Evolutionary conservation across 2,113 vertebrate genomes (phyloP).

Genomic region (Nanorana parkeri): DNA sequence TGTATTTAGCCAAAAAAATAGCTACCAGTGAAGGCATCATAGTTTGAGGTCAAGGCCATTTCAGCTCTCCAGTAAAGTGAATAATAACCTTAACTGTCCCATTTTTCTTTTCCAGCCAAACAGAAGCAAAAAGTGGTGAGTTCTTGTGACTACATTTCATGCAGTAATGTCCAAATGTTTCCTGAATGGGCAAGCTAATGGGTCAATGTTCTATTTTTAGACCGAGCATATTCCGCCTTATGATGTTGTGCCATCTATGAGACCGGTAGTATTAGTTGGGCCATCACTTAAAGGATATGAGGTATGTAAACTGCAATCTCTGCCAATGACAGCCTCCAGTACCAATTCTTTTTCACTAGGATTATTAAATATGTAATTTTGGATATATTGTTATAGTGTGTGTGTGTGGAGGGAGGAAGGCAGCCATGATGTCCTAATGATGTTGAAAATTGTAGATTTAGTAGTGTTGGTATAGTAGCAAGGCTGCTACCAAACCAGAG

Average conservation of each 20-base stretch:
- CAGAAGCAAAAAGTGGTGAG: slow-evolving; percentile 99
- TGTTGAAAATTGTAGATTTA: too few relatives aligned
- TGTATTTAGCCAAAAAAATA: too few relatives aligned
- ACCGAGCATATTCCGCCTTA: slow-evolving; percentile 96
- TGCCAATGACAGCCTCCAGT: too few relatives aligned
- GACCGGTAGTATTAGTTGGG: slow-evolving; percentile 94
- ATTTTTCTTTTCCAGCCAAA: slow-evolving; percentile 85
- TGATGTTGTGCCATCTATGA: slow-evolving; percentile 97
- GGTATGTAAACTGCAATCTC: slow-evolving; percentile 70
- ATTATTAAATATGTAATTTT: too few relatives aligned
- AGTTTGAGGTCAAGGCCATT: too few relatives aligned
- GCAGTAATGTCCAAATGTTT: neutral
- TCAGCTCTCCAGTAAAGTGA: neutral
- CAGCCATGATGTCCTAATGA: too few relatives aligned
- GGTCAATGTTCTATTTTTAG: slow-evolving; percentile 70
- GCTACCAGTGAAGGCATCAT: too few relatives aligned
- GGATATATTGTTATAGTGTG: too few relatives aligned
- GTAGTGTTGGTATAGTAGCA: too few relatives aligned
- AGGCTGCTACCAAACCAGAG: too few relatives aligned
- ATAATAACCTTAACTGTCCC: slow-evolving; percentile 61
- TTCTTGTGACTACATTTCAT: slow-evolving; percentile 59
- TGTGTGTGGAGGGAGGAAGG: too few relatives aligned
- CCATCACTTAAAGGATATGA: slow-evolving; percentile 98
- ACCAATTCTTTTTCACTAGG: too few relatives aligned
- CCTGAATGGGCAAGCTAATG: neutral